phyloP scores from a whole-genome alignment of 35 echinoderm and acorn worm species.

The Hemicentrotus pulcherrimus region DNA sequence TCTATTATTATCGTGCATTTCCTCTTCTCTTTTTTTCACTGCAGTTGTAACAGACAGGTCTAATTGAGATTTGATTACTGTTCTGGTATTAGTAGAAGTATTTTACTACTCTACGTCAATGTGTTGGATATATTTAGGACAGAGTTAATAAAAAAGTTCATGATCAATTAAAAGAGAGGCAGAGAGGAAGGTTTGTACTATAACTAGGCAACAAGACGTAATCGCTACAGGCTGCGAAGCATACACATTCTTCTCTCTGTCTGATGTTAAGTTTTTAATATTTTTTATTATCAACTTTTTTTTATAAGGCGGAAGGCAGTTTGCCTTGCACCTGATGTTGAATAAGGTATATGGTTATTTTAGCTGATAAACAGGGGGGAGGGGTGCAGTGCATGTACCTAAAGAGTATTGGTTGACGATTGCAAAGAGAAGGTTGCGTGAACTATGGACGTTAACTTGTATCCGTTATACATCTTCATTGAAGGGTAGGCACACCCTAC shows the following conservation, averaged over 20 bases:
- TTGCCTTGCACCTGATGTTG: too few species aligned
- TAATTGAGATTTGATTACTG: conserved; percentile 6
- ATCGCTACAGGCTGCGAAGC: background rate
- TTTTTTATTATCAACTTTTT: background rate
- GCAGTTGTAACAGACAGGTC: background rate
- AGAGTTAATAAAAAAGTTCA: background rate
- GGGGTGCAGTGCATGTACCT: too few species aligned
- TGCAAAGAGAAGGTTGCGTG: too few species aligned
- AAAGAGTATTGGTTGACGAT: too few species aligned
- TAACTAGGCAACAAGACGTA: background rate
- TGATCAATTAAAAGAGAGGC: background rate
- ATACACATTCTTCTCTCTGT: background rate
- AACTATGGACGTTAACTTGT: too few species aligned
- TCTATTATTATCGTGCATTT: background rate
- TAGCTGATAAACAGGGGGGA: too few species aligned
- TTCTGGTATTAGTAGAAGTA: background rate
- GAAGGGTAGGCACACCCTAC: too few species aligned
- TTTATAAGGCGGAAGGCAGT: too few species aligned
- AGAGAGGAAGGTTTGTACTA: background rate
- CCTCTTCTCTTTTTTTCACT: background rate
- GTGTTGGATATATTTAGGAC: background rate
- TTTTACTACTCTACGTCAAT: background rate
- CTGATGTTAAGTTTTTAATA: background rate
- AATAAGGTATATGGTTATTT: too few species aligned
- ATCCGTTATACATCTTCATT: too few species aligned